Base-by-base conservation (phyloP, 2,797 vertebrate species). In the Eremophila alpestris region DNA sequence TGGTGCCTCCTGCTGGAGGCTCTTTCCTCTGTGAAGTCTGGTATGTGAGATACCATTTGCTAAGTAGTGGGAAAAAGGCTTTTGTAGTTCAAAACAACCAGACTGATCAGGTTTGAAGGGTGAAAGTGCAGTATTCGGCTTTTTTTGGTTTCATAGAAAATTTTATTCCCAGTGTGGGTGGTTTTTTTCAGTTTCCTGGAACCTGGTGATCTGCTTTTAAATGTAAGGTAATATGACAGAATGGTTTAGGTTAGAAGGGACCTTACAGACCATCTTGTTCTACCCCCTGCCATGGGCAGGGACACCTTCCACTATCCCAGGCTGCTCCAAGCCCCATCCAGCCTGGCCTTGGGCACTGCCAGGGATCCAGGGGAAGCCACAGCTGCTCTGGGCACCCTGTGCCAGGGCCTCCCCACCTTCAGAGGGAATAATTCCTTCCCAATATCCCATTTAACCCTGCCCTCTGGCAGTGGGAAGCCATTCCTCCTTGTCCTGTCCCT, bases 121-220 rank as follows among this genome's bases (percentile, higher is more conserved):
- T 16, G 24, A 20, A 60, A 20, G 4, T n/a, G 19, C 41, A 63
- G 19, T 52, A 27, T 60, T 68, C 64, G 52, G 3, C 62, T 58
- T 83, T 62, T 91, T 77, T 34, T 38, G 24, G 46, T 83, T 85
- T 62, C 29, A 32, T 15, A 24, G 45, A 15, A 49, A 75, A 19
- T 34, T 65, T 63, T 32, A 80, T 83, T 87, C 55, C 75, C 11
- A 15, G 13, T 52, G 30, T 62, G 38, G 4, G 2, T 0, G 1
- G 54, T 19, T 86, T 76, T 69, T 51, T 70, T 51, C 43, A 6
- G 30, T 86, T 91, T 86, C 38, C 41, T 83, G 83, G n/a, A 86
- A 63, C 13, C 41, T 48, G 30, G 34, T 80, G 64, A 24, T 67
- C 36, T 78, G 26, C 27, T 88, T 93, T 80, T 49, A 67, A 45